Base-by-base conservation (phyloP, 2,888 invertebrate genomes). In the Agriopis aurantiaria region DNA sequence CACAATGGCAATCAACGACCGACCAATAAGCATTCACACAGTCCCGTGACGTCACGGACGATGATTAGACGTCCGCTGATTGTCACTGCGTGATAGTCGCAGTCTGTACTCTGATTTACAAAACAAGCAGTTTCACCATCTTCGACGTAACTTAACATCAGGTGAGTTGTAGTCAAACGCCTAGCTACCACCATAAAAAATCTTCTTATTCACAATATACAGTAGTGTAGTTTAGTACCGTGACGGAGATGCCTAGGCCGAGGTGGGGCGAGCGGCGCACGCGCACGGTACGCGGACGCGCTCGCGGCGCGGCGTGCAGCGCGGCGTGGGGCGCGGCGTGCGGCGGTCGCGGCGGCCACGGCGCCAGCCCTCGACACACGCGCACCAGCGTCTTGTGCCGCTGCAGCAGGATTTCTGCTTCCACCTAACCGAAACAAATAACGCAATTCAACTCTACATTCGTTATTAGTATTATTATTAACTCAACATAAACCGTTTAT, bases 381-480 rank as follows among this genome's bases (percentile, higher is more conserved):
- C 96, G 94, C 68, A 96, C 96, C 75, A 98, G 96, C 59, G 97
- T 97, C 91, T 98, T 98, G 91, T 97, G 97, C 43, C 97, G 95
- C 89, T 98, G 97, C 65, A 98, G 95, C 74, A 98, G 95, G 80
- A 98, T 98, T 92, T 98, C 98, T 0, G 97, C 97, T 85, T 98
- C 98, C 79, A 98, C 94, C 94, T 98, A 96, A 75, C 62, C 40
- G 3, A 8, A 53, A 48, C n/a, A 48, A 45, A 53, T 41, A 43
- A 58, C 45, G 49, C 57, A 12, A 60, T 51, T 4, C 1, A 46
- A 65, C 48, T 48, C 11, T 48, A 8, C 33, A 33, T 48, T 8
- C 4, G 6, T 10, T 33, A 46, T 17, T 41, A 45, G 11, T 10
- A 17, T 17, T 48, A 11, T 3, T 48, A 33, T 33, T 33, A 5